These are phyloP conservation scores for Ceratina calcarata DNA, from an alignment of 1,140 invertebrate genomes.

Conservation along the genomic window DNA sequence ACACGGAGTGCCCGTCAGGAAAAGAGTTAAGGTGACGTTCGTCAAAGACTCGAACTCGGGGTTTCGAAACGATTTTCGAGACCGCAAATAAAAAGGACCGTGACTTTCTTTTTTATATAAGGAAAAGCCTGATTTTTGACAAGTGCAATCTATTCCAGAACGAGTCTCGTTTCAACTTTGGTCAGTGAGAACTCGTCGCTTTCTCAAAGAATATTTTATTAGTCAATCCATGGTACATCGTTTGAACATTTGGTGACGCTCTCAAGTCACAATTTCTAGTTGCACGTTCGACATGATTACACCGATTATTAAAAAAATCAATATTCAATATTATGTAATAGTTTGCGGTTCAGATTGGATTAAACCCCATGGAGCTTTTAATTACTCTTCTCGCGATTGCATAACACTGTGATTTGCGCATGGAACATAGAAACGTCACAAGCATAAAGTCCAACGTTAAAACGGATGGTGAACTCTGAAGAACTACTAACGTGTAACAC, in stretches of 20 bases:
- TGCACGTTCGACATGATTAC: too few relatives aligned
- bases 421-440: neutral
- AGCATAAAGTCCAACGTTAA: too few relatives aligned
- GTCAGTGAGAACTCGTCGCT: neutral
- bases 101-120: neutral
- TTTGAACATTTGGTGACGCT: constrained; percentile 23
- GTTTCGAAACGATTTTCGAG: constrained; percentile 55
- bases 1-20: constrained; percentile 49
- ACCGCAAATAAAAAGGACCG: constrained; percentile 45
- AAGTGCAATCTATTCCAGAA: constrained; percentile 1
- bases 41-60: constrained; percentile 54
- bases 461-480: neutral
- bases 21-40: constrained; percentile 59
- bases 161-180: neutral
- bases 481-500: constrained; percentile 19
- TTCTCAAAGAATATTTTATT: constrained; percentile 63
- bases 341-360: too few relatives aligned
- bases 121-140: neutral
- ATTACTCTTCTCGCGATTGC: neutral
- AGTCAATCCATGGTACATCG: constrained; percentile 42
- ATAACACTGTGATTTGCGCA: too few relatives aligned
- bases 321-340: too few relatives aligned
- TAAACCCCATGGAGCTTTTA: neutral
- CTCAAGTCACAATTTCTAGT: neutral
- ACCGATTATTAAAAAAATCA: neutral